These are phyloP conservation scores for Prinia subflava DNA, from an alignment of 2,113 vertebrate species.

Conservation along the genomic window DNA sequence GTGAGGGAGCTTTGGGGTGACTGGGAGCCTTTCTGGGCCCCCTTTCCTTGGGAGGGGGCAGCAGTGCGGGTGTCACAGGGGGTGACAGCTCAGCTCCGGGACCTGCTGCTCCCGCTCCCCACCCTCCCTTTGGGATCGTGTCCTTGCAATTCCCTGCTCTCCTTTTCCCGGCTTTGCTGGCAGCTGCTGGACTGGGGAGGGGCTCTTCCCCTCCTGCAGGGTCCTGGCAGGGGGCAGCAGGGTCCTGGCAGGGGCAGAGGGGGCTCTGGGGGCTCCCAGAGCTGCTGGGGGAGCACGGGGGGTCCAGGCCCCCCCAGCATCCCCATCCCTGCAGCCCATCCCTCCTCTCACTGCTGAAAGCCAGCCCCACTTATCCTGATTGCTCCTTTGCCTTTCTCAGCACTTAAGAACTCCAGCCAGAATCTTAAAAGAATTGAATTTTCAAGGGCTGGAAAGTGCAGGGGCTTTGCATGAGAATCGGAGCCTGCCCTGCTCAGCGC, in stretches of 20 bases:
- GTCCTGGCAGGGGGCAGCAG: too few relatives aligned
- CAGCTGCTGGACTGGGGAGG: not conserved
- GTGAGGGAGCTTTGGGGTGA: not conserved
- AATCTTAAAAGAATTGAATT: not conserved
- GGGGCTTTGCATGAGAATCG: constrained; percentile 30
- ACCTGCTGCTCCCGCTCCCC: not conserved
- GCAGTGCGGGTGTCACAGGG: not conserved
- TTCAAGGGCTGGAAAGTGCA: not conserved
- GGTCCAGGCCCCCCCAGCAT: not conserved
- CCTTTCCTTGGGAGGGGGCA: not conserved
- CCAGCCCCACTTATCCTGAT: not conserved
- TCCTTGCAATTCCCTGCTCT: accelerated
- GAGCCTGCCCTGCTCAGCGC: not conserved
- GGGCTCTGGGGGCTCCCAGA: not conserved
- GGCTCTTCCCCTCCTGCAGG: not conserved
- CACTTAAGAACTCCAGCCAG: not conserved
- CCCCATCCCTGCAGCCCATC: not conserved
- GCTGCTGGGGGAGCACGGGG: not conserved
- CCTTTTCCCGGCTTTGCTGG: not conserved
- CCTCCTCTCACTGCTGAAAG: not conserved
- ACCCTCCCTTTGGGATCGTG: not conserved
- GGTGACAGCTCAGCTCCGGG: accelerated
- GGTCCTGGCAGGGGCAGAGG: not conserved
- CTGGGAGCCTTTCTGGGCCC: not conserved
- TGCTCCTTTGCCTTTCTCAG: not conserved